Base-by-base conservation (phyloP, 2,113 vertebrate species). In the Hemibates koningsi region DNA sequence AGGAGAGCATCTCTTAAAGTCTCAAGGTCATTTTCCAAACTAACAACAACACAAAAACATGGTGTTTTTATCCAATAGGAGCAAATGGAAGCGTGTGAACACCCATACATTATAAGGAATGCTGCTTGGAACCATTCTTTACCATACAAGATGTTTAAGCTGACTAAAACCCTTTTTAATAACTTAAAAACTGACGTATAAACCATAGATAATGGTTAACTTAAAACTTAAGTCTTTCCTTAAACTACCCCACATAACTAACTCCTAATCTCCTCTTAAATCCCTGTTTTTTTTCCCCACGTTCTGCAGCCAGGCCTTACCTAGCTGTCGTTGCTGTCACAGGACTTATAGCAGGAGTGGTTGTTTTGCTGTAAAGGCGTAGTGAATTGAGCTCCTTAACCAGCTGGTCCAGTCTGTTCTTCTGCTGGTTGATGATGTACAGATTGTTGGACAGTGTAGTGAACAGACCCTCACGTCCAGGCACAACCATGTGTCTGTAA, bases 401-500 rank as follows among this genome's bases (percentile, higher is more conserved):
- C 27, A 99, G 88, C 45, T 96, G 96, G 9, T 98, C 97, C 61
- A 99, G 86, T 34, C 97, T 96, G 93, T 97, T 97, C 92, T 97
- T 97, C 96, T 99, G 98, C 86, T 99, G 98, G 94, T 96, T 98
- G 94, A 99, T 99, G 90, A 99, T 99, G 71, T 98, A 98, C 48
- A 97, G 94, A 90, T 99, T 98, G 86, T 99, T 99, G 79, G 98
- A 97, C 66, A 99, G 95, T 3, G 98, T 97, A 21, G 97, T 98
- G 90, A 98, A 99, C 66, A 99, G 93, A 7, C 97, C 97, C 91
- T 99, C 98, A 13, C 98, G 94, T 76, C 98, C 98, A 0, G 99
- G 98, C 32, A 98, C 97, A 2, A 97, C 87, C 92, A 99, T 93
- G 90, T 98, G 97, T 94, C 98, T 99, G 89, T 50, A 79, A 88